These are phyloP conservation scores for Metopia argyrocephala DNA, from an alignment of 2,888 invertebrate genomes.

Conservation along the genomic window DNA sequence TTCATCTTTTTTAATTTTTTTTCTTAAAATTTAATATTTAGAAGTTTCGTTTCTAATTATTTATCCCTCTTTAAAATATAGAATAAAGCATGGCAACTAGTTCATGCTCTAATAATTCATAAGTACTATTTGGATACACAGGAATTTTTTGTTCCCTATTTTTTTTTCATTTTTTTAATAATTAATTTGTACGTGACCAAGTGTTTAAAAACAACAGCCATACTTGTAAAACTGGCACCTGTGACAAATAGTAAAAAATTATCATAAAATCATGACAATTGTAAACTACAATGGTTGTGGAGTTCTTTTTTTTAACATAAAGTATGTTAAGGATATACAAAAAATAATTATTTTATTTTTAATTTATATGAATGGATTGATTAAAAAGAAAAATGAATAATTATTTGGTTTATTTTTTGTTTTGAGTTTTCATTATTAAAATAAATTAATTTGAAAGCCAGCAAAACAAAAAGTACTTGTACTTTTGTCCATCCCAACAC, in stretches of 20 bases:
- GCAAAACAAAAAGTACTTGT: not conserved
- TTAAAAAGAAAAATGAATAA: not conserved
- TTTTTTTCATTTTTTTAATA: not conserved
- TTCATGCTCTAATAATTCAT: too few species aligned
- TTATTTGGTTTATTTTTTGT: not conserved
- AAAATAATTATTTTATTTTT: constrained; percentile 10
- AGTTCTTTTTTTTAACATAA: not conserved
- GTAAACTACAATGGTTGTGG: not conserved
- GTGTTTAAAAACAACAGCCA: not conserved
- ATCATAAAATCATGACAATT: not conserved
- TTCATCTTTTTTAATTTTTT: too few species aligned
- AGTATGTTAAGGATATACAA: not conserved
- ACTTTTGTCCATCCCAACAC: not conserved
- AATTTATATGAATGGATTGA: not conserved
- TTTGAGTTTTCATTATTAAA: not conserved
- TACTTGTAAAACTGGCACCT: not conserved
- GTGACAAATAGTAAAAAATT: not conserved
- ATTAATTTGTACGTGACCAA: not conserved
- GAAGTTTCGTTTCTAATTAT: too few species aligned
- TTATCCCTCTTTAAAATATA: too few species aligned
- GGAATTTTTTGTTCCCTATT: too few species aligned
- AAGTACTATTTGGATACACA: not conserved
- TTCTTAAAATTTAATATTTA: too few species aligned
- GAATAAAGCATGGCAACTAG: too few species aligned
- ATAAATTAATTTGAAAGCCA: constrained; percentile 26